phyloP scores from a whole-genome alignment of 2,797 vertebrate species.

The Otolemur crassicaudatus region DNA sequence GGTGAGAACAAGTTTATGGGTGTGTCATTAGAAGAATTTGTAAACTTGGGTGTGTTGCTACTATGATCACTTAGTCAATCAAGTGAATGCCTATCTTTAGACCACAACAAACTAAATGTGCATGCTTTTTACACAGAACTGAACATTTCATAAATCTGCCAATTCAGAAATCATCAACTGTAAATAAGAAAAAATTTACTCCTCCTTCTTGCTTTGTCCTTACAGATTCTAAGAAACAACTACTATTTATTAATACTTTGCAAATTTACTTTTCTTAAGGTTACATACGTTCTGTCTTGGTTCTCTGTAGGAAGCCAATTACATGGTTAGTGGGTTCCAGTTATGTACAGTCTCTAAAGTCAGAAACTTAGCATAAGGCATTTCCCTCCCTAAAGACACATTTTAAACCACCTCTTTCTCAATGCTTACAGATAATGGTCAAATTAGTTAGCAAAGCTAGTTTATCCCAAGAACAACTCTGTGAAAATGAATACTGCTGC shows the following conservation, averaged over 20 bases:
- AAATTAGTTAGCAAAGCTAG: neutral
- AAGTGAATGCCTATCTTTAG: neutral
- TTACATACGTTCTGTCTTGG: neutral
- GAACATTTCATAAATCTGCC: neutral
- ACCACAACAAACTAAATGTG: neutral
- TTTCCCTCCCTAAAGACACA: neutral
- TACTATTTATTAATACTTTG: neutral
- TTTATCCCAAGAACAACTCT: neutral
- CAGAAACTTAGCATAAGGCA: neutral
- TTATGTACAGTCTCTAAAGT: neutral
- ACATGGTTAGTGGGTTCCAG: neutral
- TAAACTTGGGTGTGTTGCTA: neutral
- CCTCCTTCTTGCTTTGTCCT: neutral
- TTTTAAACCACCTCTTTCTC: neutral
- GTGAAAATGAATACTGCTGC: neutral
- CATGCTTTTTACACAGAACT: neutral
- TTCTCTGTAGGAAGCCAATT: conserved; percentile 7
- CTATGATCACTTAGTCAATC: neutral
- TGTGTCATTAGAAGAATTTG: neutral
- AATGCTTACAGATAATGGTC: neutral
- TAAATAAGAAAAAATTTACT: neutral
- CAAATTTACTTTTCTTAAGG: neutral
- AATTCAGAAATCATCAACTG: neutral
- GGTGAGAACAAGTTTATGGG: neutral
- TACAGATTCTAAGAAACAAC: neutral